Evolutionary conservation across 2,113 vertebrate species (phyloP).

Genomic region (Sialia sialis): DNA sequence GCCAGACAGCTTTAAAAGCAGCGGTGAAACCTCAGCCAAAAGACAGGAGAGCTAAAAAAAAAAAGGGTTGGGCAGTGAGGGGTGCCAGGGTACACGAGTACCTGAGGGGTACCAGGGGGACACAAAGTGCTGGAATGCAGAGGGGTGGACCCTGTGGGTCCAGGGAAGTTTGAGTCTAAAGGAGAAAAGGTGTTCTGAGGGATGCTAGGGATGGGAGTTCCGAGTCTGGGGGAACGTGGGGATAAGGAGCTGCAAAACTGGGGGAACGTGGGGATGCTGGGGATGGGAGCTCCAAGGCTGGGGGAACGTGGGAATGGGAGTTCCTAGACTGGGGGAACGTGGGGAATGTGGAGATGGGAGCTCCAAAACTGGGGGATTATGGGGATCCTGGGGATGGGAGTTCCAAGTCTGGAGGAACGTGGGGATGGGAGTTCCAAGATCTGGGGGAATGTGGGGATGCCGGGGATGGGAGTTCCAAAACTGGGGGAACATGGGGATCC

Average conservation of each 20-base stretch:
- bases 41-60: background rate
- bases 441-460: rapidly evolving
- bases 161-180: no score
- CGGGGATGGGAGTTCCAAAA: no score
- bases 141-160: no score
- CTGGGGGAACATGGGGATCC: rapidly evolving
- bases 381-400: no score
- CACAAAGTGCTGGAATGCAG: background rate
- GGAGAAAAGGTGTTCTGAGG: background rate
- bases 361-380: rapidly evolving
- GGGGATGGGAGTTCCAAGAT: background rate
- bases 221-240: no score
- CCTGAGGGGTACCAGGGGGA: background rate
- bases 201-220: no score
- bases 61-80: rapidly evolving
- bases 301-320: rapidly evolving
- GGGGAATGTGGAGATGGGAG: no score
- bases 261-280: rapidly evolving
- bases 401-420: rapidly evolving
- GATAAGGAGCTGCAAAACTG: no score
- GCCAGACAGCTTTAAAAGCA: background rate
- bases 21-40: background rate
- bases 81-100: no score
- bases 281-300: no score
- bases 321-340: no score